phyloP scores from a whole-genome alignment of 2,888 invertebrate genomes.

The Rapana venosa region DNA sequence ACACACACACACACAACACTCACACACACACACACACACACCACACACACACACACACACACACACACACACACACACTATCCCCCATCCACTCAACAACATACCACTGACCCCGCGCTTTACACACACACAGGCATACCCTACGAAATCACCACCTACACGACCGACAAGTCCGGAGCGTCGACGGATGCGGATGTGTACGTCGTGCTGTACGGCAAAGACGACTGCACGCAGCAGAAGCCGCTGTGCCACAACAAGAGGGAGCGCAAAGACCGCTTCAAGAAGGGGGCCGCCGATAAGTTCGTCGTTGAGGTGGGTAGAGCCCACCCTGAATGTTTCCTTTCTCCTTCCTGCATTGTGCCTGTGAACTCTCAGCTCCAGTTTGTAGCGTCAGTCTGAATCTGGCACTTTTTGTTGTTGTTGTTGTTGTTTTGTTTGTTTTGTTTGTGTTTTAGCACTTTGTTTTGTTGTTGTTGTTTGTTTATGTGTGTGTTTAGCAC shows the following conservation, averaged over 20 bases:
- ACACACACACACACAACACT: too few relatives aligned
- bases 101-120: neutral
- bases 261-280: conserved; percentile 74
- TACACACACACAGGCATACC: conserved; percentile 71
- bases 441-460: too few relatives aligned
- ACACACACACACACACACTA: too few relatives aligned
- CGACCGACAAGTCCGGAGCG: conserved; percentile 73
- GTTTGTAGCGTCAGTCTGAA: too few relatives aligned
- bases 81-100: too few relatives aligned
- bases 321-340: neutral
- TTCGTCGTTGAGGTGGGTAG: conserved; percentile 75
- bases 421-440: too few relatives aligned
- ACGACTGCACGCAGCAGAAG: conserved; percentile 71
- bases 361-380: neutral
- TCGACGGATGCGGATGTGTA: conserved; percentile 78
- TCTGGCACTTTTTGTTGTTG: neutral
- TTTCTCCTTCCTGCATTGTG: neutral
- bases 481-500: too few relatives aligned
- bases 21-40: too few relatives aligned
- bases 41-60: too few relatives aligned
- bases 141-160: conserved; percentile 76
- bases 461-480: too few relatives aligned
- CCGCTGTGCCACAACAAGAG: conserved; percentile 72
- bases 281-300: conserved; percentile 67
- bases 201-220: conserved; percentile 76